phyloP scores from a whole-genome alignment of 2,888 invertebrate genomes.

The Norana najaformis region DNA sequence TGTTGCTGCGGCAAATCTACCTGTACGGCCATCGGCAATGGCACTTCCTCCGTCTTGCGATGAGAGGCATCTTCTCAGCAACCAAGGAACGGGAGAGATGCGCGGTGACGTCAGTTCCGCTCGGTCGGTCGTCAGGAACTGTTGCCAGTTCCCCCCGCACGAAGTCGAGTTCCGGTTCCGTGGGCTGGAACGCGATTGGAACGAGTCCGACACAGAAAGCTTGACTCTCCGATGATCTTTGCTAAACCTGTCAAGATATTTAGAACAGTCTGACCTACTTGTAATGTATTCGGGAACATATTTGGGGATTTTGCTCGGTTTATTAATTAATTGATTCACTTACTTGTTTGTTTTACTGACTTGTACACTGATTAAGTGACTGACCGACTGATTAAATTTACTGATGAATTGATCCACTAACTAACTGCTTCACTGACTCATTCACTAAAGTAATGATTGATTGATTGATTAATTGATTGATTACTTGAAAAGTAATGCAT shows the following conservation, averaged over 20 bases:
- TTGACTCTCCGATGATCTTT: not conserved
- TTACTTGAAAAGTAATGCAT: too few relatives aligned
- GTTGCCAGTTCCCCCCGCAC: not conserved
- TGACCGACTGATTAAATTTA: too few relatives aligned
- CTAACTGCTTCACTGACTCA: not conserved
- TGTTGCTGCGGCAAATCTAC: not conserved
- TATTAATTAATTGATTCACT: not conserved
- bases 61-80: constrained; percentile 18
- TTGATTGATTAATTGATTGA: not conserved
- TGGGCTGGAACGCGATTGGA: not conserved
- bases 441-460: too few relatives aligned
- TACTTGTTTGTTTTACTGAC: too few relatives aligned
- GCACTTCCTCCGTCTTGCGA: not conserved
- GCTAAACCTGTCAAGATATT: not conserved
- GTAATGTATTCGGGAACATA: not conserved
- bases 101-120: not conserved
- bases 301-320: too few relatives aligned
- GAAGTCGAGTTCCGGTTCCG: not conserved
- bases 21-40: not conserved
- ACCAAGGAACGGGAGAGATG: not conserved
- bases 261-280: not conserved
- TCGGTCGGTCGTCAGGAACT: not conserved
- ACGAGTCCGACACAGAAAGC: constrained; percentile 18
- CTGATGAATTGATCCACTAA: not conserved
- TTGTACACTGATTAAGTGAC: too few relatives aligned